These are phyloP conservation scores for Holotrichia oblita DNA, from an alignment of 1,140 invertebrate species.

Conservation along the genomic window DNA sequence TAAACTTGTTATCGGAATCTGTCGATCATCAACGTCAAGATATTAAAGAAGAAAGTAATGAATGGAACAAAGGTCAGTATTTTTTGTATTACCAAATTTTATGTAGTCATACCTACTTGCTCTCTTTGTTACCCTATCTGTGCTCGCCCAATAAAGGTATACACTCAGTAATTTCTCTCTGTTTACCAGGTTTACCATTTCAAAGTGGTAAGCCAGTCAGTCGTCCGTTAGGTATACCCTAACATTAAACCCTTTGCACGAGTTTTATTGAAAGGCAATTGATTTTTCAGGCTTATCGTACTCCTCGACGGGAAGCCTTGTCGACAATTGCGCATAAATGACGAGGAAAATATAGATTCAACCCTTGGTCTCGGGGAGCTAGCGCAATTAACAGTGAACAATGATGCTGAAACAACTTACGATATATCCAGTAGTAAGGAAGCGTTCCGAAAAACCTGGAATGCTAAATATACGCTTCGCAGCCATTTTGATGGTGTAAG, in stretches of 20 bases:
- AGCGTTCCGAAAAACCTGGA: conserved; percentile 94
- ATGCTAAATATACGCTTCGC: conserved; percentile 95
- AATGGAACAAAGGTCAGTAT: conserved; percentile 50
- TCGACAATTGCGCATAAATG: conserved; percentile 60
- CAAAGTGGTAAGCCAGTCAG: conserved; percentile 54
- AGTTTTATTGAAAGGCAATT: not conserved
- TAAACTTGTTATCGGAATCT: conserved; percentile 89
- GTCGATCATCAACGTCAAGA: conserved; percentile 64
- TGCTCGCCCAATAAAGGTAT: not conserved
- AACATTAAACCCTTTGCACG: not conserved
- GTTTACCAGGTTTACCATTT: conserved; percentile 46
- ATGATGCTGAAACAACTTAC: conserved; percentile 92
- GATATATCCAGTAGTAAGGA: conserved; percentile 92
- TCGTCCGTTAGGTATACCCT: conserved; percentile 63
- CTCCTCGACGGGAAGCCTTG: conserved; percentile 50
- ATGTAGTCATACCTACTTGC: not conserved
- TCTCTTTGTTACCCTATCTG: not conserved
- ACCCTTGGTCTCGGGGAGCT: conserved; percentile 92
- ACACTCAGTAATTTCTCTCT: conserved; percentile 8
- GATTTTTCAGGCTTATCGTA: conserved; percentile 43
- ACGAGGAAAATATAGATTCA: conserved; percentile 83
- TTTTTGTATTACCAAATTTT: not conserved
- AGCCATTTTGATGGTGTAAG: conserved; percentile 98
- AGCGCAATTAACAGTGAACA: conserved; percentile 95
- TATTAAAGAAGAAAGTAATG: conserved; percentile 50